Evolutionary conservation across 2,888 invertebrate species (phyloP).

Genomic region (Eristalis tenax): DNA sequence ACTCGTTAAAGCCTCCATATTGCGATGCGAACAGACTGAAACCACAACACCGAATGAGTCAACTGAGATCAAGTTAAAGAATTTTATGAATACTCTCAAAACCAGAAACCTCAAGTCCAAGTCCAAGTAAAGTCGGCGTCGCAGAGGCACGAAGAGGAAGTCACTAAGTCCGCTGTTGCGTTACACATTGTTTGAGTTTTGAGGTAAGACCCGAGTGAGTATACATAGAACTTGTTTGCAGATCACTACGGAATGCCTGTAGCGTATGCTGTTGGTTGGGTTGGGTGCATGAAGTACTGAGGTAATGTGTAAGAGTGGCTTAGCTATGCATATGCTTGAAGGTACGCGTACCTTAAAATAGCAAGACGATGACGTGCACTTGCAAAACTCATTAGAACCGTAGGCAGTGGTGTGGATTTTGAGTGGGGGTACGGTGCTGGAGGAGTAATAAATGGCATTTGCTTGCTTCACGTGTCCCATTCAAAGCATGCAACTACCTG

Average conservation of each 20-base stretch:
- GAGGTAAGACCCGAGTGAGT: constrained; percentile 33
- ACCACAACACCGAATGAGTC: constrained; percentile 78
- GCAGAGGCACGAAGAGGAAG: constrained; percentile 21
- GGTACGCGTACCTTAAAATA: constrained; percentile 12
- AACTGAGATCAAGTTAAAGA: constrained; percentile 77
- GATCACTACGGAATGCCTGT: constrained; percentile 40
- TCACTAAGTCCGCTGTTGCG: constrained; percentile 17
- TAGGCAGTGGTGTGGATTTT: constrained; percentile 15
- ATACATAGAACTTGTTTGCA: constrained; percentile 57
- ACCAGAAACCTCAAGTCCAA: constrained; percentile 56
- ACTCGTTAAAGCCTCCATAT: constrained; percentile 51
- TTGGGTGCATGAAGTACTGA: constrained; percentile 20
- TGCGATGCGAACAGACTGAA: constrained; percentile 73
- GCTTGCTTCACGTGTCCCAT: no score
- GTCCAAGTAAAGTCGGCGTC: constrained; percentile 42
- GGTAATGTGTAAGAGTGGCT: constrained; percentile 32
- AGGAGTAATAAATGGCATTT: not conserved
- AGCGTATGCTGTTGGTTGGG: constrained; percentile 35
- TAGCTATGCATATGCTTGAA: constrained; percentile 17
- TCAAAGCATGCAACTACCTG: not conserved
- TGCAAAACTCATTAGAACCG: not conserved
- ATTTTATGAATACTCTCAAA: constrained; percentile 77
- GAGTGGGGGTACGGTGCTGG: not conserved
- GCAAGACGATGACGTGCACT: constrained; percentile 32
- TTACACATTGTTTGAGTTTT: constrained; percentile 7